These are phyloP conservation scores for Vanacampus margaritifer DNA, from an alignment of 2,113 vertebrate species.

Conservation along the genomic window DNA sequence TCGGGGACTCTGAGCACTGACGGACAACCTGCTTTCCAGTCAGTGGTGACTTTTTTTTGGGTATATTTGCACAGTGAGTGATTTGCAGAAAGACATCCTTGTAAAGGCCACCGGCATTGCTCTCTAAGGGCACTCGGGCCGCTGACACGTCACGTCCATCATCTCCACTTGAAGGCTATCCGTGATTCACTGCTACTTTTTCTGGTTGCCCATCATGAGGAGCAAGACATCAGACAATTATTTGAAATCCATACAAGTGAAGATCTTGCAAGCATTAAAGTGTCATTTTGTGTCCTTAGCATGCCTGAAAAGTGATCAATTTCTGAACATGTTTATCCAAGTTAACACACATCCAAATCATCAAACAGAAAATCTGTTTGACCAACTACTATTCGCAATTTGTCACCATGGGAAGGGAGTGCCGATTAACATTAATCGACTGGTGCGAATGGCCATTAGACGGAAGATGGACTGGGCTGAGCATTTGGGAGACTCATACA, in stretches of 20 bases:
- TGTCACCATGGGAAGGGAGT: no score
- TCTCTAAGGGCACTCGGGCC: constrained; percentile 52
- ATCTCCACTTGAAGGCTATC: constrained; percentile 53
- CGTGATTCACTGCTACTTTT: constrained; percentile 21
- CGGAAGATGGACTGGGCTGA: no score
- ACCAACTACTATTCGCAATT: no score
- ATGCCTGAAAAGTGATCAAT: not conserved
- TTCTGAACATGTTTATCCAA: not conserved
- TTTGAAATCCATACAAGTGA: not conserved
- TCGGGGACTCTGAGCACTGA: constrained; percentile 30
- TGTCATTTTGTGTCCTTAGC: not conserved
- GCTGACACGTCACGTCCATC: constrained; percentile 67
- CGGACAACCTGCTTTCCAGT: constrained; percentile 45
- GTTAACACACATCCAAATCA: not conserved
- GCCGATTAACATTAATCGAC: no score
- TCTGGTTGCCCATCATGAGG: constrained; percentile 38
- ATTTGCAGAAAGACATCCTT: constrained; percentile 66
- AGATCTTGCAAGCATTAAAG: not conserved
- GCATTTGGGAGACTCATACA: no score
- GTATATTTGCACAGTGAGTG: constrained; percentile 65
- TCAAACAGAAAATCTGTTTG: no score
- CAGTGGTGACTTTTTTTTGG: constrained; percentile 21
- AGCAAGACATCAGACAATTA: not conserved
- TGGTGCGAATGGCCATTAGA: no score
- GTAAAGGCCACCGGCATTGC: constrained; percentile 59